Evolutionary conservation across 2,888 invertebrate species (phyloP).

Genomic region (Caenorhabditis afra): DNA sequence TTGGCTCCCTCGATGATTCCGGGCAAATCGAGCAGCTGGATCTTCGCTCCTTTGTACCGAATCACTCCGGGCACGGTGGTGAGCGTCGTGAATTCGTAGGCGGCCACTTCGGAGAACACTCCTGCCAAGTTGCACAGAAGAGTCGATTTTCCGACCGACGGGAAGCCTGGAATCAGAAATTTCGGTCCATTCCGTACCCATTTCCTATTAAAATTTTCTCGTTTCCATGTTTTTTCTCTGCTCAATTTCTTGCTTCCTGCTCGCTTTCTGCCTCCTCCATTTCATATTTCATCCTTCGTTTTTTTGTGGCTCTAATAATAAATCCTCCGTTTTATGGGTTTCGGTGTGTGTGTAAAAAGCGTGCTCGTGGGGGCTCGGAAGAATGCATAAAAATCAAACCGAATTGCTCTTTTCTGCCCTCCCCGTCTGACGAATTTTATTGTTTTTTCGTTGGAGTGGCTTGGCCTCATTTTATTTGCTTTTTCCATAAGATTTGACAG

Average conservation of each 20-base stretch:
- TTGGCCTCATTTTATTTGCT: background rate
- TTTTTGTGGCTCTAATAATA: conserved; percentile 19
- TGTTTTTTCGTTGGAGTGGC: conserved; percentile 1
- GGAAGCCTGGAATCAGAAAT: conserved; percentile 87
- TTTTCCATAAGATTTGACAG: conserved; percentile 24
- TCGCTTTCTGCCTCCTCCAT: background rate
- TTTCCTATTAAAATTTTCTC: background rate
- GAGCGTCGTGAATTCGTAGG: conserved; percentile 98
- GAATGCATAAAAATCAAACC: conserved; percentile 40
- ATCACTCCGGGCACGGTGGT: conserved; percentile 98
- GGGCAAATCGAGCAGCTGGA: conserved; percentile 96
- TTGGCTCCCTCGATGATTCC: conserved; percentile 99
- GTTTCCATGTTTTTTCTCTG: background rate
- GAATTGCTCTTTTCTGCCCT: conserved; percentile 11
- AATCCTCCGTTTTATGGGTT: conserved; percentile 40
- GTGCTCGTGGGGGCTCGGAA: conserved; percentile 15
- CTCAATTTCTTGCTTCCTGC: background rate
- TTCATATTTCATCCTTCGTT: conserved; percentile 6
- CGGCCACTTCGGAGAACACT: conserved; percentile 99
- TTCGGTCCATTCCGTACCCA: no score
- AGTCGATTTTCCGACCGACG: conserved; percentile 99
- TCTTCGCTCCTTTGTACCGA: conserved; percentile 90
- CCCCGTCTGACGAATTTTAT: conserved; percentile 19
- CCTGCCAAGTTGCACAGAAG: conserved; percentile 97
- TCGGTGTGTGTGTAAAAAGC: conserved; percentile 22